These are phyloP conservation scores for Trissolcus basalis DNA, from an alignment of 1,140 invertebrate genomes.

Conservation along the genomic window DNA sequence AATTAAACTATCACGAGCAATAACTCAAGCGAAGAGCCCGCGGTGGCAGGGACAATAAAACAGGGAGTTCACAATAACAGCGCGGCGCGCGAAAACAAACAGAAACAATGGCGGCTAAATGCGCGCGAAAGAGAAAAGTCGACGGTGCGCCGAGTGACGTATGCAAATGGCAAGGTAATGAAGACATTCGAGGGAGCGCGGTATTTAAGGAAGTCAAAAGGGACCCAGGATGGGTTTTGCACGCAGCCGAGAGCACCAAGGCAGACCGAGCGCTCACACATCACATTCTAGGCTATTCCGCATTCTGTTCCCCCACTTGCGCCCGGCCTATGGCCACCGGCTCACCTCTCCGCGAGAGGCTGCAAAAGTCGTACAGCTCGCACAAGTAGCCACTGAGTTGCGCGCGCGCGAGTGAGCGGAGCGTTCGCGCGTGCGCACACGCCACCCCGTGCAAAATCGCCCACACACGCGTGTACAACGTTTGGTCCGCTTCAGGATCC, in stretches of 20 bases:
- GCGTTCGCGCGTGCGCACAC: slow-evolving; percentile 24
- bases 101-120: slow-evolving; percentile 31
- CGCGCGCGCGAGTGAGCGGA: slow-evolving; percentile 15
- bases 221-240: slow-evolving; percentile 44
- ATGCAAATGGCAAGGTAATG: slow-evolving; percentile 44
- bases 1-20: slow-evolving; percentile 19
- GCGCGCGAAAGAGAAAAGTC: slow-evolving; percentile 49
- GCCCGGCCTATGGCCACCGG: slow-evolving; percentile 62
- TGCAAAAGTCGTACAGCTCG: slow-evolving; percentile 71
- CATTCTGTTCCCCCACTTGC: slow-evolving; percentile 75
- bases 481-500: too few species aligned
- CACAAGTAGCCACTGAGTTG: slow-evolving; percentile 48
- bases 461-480: background rate
- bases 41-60: slow-evolving; percentile 15
- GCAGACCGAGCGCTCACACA: slow-evolving; percentile 65
- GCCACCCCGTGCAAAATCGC: slow-evolving; percentile 5
- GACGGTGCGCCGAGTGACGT: slow-evolving; percentile 23
- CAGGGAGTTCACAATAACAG: slow-evolving; percentile 18
- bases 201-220: slow-evolving; percentile 50
- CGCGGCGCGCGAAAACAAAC: slow-evolving; percentile 29
- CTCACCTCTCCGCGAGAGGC: slow-evolving; percentile 68
- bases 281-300: slow-evolving; percentile 78
- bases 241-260: slow-evolving; percentile 26
- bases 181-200: slow-evolving; percentile 45
- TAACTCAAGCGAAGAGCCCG: slow-evolving; percentile 14